phyloP scores from a whole-genome alignment of 2,888 invertebrate genomes.

The Slavum lentiscoides region DNA sequence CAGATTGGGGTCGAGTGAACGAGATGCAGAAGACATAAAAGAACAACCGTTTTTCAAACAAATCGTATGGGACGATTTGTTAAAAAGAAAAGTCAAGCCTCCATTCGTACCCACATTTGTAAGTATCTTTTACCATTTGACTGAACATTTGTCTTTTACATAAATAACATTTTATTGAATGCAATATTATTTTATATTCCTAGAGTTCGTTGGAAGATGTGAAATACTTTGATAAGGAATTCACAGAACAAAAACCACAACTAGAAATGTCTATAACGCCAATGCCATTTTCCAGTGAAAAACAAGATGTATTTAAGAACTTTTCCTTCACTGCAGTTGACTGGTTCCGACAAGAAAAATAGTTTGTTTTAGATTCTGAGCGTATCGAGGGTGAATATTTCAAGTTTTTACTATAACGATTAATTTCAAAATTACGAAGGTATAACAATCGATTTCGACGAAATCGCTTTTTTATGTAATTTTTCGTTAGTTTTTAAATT shows the following conservation, averaged over 20 bases:
- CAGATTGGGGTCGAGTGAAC: conserved; percentile 94
- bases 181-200: too few species aligned
- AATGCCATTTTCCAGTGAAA: conserved; percentile 78
- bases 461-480: too few species aligned
- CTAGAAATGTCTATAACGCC: conserved; percentile 97
- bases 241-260: conserved; percentile 94
- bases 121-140: too few species aligned
- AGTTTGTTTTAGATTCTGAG: too few species aligned
- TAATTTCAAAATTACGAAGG: too few species aligned
- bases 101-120: conserved; percentile 97
- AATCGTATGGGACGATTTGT: conserved; percentile 94
- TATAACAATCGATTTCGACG: too few species aligned
- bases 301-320: conserved; percentile 90
- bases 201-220: conserved; percentile 97
- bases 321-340: conserved; percentile 98
- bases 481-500: too few species aligned
- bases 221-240: conserved; percentile 99
- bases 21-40: conserved; percentile 98
- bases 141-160: too few species aligned
- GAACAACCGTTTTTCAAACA: conserved; percentile 98
- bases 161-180: too few species aligned
- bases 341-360: conserved; percentile 74
- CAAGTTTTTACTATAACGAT: too few species aligned
- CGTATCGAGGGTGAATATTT: too few species aligned
- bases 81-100: conserved; percentile 90